These are phyloP conservation scores for Sorex maritimensis DNA, from an alignment of 2,797 vertebrate species.

Conservation along the genomic window DNA sequence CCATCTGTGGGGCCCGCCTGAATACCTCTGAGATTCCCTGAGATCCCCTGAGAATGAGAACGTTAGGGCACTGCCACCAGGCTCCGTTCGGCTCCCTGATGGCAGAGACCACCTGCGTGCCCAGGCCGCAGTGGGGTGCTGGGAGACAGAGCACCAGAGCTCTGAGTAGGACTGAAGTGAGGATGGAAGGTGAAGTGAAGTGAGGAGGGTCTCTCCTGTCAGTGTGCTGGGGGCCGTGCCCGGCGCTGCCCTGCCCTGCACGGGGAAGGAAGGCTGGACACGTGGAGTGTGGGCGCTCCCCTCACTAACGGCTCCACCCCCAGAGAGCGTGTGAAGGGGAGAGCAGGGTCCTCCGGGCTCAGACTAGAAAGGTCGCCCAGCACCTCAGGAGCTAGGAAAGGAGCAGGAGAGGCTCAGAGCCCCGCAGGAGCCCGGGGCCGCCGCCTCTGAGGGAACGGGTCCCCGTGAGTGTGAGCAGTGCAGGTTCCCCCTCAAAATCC, in stretches of 20 bases:
- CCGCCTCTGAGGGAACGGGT: too few relatives aligned
- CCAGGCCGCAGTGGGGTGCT: background rate
- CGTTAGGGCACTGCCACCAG: background rate
- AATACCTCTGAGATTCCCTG: background rate
- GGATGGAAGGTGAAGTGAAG: background rate
- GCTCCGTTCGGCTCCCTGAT: accelerated
- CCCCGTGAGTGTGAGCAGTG: too few relatives aligned
- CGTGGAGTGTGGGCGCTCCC: background rate
- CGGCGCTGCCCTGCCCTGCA: background rate
- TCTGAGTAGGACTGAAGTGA: background rate
- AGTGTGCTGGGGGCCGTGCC: too few relatives aligned
- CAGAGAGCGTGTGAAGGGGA: background rate
- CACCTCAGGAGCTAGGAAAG: too few relatives aligned
- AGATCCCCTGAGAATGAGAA: background rate
- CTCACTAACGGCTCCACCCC: too few relatives aligned
- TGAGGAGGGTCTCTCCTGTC: too few relatives aligned
- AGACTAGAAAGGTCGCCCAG: too few relatives aligned
- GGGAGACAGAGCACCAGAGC: background rate
- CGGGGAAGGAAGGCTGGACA: background rate
- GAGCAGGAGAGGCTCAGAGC: too few relatives aligned
- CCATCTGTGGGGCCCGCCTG: too few relatives aligned
- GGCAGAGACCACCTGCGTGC: background rate
- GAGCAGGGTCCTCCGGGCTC: background rate
- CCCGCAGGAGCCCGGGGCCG: too few relatives aligned
- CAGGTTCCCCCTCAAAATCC: too few relatives aligned